Percentiles rank a stretch among this genome's conserved stretches.
phyloP scores from a whole-genome alignment of 2,888 invertebrate species.

The Drosophila gaucha region DNA sequence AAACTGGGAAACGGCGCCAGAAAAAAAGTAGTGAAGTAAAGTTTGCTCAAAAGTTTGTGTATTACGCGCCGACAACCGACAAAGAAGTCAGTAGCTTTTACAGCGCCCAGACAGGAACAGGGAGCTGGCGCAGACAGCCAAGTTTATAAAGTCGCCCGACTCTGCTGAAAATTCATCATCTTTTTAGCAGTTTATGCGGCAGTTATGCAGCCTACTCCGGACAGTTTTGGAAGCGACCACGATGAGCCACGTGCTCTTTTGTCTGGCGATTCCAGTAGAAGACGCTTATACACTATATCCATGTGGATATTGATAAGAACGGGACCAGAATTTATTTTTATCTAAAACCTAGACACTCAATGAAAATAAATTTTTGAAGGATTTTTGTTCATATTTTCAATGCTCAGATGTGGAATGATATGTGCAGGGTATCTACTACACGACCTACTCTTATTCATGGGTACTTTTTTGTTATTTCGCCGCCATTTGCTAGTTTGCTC shows the following conservation, averaged over 20 bases:
- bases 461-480: constrained; percentile 29
- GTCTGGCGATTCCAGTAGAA: constrained; percentile 21
- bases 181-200: constrained; percentile 78
- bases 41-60: constrained; percentile 81
- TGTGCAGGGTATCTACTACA: neutral
- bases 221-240: constrained; percentile 10
- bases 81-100: constrained; percentile 61
- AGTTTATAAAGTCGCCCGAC: constrained; percentile 62
- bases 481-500: constrained; percentile 68
- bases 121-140: constrained; percentile 19
- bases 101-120: neutral
- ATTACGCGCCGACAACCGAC: constrained; percentile 74
- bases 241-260: constrained; percentile 29
- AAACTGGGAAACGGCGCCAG: constrained; percentile 8
- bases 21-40: constrained; percentile 77
- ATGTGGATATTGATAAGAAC: no score
- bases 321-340: neutral
- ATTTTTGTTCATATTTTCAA: neutral
- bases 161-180: constrained; percentile 79
- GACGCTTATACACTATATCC: constrained; percentile 25
- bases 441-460: neutral
- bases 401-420: neutral
- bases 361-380: no score
- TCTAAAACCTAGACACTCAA: neutral
- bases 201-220: constrained; percentile 64